These are phyloP conservation scores for Ptilorrhoa leucosticta DNA, from an alignment of 2,113 vertebrate genomes.

Conservation along the genomic window DNA sequence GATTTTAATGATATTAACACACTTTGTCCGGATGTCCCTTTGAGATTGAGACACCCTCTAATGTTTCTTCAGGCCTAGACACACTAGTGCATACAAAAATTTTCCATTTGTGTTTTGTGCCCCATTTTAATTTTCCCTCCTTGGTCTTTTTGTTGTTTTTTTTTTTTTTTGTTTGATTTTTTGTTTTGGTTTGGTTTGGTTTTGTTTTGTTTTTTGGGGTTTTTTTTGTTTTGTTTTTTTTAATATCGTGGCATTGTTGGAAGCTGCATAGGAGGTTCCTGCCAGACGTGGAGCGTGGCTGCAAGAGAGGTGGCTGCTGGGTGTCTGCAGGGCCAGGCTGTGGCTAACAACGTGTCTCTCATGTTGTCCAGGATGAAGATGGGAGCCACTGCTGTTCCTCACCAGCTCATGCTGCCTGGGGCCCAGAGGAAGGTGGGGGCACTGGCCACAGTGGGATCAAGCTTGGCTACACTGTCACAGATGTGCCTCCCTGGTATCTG, in stretches of 20 bases:
- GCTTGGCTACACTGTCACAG: conserved; percentile 81
- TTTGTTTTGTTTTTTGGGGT: not conserved
- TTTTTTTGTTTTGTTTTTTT: not conserved
- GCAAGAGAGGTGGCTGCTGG: not conserved
- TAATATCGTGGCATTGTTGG: not conserved
- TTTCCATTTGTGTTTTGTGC: not conserved
- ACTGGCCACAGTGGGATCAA: conserved; percentile 43
- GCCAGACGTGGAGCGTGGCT: accelerated
- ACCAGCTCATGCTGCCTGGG: accelerated
- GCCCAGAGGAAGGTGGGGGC: not conserved
- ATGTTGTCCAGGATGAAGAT: conserved; percentile 49
- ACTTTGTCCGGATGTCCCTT: not conserved
- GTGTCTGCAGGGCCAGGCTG: not conserved
- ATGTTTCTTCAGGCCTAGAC: not conserved
- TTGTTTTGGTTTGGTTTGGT: too few species aligned
- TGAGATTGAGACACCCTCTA: not conserved
- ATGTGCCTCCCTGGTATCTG: conserved; percentile 90
- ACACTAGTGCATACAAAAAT: not conserved
- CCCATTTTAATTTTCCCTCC: not conserved
- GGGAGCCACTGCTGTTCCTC: not conserved
- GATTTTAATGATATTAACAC: not conserved
- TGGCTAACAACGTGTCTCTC: not conserved
- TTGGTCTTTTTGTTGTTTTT: not conserved
- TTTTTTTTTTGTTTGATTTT: not conserved
- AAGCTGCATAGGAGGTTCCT: not conserved